A percentile compares a stretch with the other conserved stretches of the same genome.
Evolutionary conservation across 2,888 invertebrate genomes (phyloP).

Genomic region (Ypsolopha sequella): DNA sequence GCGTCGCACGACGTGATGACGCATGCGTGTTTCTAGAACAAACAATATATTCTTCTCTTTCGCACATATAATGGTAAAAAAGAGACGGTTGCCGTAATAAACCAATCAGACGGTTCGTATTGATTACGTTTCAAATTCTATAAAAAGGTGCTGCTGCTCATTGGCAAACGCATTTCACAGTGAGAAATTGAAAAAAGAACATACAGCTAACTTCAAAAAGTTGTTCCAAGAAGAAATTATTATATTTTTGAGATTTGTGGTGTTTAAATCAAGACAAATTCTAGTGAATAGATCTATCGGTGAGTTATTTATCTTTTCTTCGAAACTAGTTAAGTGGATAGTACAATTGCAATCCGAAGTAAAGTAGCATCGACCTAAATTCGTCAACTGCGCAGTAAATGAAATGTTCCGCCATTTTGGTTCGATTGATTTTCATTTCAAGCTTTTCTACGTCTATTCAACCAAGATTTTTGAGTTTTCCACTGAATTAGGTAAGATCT

Average conservation of each 20-base stretch:
- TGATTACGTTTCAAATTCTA: constrained; percentile 19
- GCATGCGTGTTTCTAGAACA: constrained; percentile 29
- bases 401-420: too few relatives aligned
- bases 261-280: constrained; percentile 19
- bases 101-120: constrained; percentile 15
- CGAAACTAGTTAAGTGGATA: not conserved
- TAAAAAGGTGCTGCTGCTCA: constrained; percentile 20
- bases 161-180: constrained; percentile 24
- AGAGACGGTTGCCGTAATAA: constrained; percentile 20
- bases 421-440: too few relatives aligned
- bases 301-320: constrained; percentile 16
- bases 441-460: too few relatives aligned
- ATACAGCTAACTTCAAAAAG: constrained; percentile 18
- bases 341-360: too few relatives aligned
- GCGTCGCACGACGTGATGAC: too few relatives aligned
- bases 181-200: constrained; percentile 24
- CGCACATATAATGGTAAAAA: constrained; percentile 9
- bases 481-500: too few relatives aligned
- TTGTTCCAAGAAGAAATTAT: constrained; percentile 20
- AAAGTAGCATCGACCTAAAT: too few relatives aligned
- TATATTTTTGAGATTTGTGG: constrained; percentile 16
- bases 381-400: too few relatives aligned
- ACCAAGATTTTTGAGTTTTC: too few relatives aligned
- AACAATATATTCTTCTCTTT: constrained; percentile 16
- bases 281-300: constrained; percentile 22